phyloP scores from a whole-genome alignment of 35 echinoderm and acorn worm genomes.

The Stichopus chloronotus region DNA sequence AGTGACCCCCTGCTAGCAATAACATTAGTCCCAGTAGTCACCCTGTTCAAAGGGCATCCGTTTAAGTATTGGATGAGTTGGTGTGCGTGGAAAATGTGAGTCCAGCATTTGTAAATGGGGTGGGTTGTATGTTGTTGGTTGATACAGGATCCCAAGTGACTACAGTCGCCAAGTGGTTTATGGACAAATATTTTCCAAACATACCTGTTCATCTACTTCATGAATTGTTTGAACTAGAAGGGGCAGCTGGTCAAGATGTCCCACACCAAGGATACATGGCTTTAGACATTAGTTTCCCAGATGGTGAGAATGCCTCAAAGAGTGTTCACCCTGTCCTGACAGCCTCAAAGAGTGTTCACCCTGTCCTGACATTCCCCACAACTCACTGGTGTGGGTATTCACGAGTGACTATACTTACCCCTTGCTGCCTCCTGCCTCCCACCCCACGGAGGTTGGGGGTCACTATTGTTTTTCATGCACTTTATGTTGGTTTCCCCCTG shows the following conservation, averaged over 20 bases:
- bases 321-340: background rate
- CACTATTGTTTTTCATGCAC: no score
- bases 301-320: background rate
- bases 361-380: background rate
- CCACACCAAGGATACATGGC: constrained; percentile 39
- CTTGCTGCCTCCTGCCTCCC: no score
- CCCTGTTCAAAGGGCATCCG: background rate
- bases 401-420: no score
- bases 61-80: constrained; percentile 1
- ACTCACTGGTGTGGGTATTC: no score
- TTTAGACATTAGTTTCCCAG: constrained; percentile 11
- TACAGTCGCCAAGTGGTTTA: constrained; percentile 44
- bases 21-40: background rate
- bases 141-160: constrained; percentile 72
- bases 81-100: constrained; percentile 52
- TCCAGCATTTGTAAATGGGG: constrained; percentile 42
- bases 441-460: no score
- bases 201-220: background rate
- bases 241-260: constrained; percentile 31
- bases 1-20: background rate
- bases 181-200: constrained; percentile 30
- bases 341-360: background rate
- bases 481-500: no score
- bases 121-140: constrained; percentile 41
- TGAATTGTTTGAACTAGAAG: constrained; percentile 11